A percentile compares a stretch with the other conserved stretches of the same genome.
Evolutionary conservation across 2,797 vertebrate species (phyloP).

Genomic region (Triplophysa yarkandensis): DNA sequence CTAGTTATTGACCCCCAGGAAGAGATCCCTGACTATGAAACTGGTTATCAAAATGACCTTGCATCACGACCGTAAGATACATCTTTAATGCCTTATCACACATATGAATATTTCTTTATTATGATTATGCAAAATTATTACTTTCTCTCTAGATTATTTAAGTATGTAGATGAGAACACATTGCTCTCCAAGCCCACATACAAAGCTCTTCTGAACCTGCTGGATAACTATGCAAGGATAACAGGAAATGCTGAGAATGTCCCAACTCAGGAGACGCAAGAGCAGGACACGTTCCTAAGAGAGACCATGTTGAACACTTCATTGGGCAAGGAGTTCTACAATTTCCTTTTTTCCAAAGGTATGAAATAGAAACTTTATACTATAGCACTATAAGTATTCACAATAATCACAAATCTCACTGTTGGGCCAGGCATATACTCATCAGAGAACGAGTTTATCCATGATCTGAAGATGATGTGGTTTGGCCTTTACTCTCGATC

Average conservation of each 20-base stretch:
- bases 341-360: constrained; percentile 78
- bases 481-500: constrained; percentile 91
- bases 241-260: constrained; percentile 74
- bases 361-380: constrained; percentile 13
- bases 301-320: constrained; percentile 75
- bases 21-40: constrained; percentile 67
- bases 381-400: too few relatives aligned
- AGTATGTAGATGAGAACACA: constrained; percentile 68
- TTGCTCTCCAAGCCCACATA: constrained; percentile 80
- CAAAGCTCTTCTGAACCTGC: constrained; percentile 68
- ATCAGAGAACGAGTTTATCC: constrained; percentile 79
- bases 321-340: constrained; percentile 73
- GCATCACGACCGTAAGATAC: constrained; percentile 71
- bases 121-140: background rate
- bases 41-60: constrained; percentile 64
- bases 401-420: too few relatives aligned
- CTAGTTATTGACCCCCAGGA: constrained; percentile 73
- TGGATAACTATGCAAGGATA: constrained; percentile 78
- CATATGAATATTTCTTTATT: background rate
- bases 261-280: constrained; percentile 67
- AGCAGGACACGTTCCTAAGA: constrained; percentile 75
- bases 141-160: constrained; percentile 71
- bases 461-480: constrained; percentile 93
- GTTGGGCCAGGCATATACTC: constrained; percentile 77
- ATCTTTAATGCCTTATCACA: background rate